A percentile compares a stretch with the other conserved stretches of the same genome.
These are phyloP conservation scores for Sminthopsis crassicaudata DNA, from an alignment of 2,113 vertebrate species.

Conservation along the genomic window DNA sequence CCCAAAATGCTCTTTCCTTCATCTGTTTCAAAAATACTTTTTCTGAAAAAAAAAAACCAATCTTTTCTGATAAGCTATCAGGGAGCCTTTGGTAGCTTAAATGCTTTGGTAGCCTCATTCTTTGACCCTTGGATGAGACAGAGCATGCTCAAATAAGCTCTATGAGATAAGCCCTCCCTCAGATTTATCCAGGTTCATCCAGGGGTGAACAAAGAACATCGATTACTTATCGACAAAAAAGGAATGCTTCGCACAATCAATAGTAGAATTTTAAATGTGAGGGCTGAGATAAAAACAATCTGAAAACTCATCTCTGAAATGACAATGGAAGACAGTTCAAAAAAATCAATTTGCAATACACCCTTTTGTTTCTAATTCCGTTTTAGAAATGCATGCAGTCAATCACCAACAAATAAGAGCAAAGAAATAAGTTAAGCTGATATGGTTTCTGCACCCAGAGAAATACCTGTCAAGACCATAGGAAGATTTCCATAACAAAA, in stretches of 20 bases:
- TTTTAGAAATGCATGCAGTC: not conserved
- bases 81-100: not conserved
- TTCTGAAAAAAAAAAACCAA: not conserved
- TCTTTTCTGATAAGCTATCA: not conserved
- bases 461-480: conserved; percentile 70
- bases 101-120: not conserved
- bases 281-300: not conserved
- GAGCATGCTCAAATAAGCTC: not conserved
- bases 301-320: not conserved
- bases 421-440: conserved; percentile 58
- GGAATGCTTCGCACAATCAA: not conserved
- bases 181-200: not conserved
- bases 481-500: conserved; percentile 69
- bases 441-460: conserved; percentile 60
- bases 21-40: not conserved
- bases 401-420: conserved; percentile 72
- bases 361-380: not conserved
- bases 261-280: not conserved
- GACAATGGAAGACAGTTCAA: not conserved
- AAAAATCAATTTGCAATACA: not conserved
- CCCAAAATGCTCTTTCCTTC: not conserved
- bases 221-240: not conserved
- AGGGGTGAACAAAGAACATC: not conserved
- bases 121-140: not conserved
- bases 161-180: not conserved